phyloP scores from a whole-genome alignment of 2,113 vertebrate genomes.

The Oriolus oriolus region DNA sequence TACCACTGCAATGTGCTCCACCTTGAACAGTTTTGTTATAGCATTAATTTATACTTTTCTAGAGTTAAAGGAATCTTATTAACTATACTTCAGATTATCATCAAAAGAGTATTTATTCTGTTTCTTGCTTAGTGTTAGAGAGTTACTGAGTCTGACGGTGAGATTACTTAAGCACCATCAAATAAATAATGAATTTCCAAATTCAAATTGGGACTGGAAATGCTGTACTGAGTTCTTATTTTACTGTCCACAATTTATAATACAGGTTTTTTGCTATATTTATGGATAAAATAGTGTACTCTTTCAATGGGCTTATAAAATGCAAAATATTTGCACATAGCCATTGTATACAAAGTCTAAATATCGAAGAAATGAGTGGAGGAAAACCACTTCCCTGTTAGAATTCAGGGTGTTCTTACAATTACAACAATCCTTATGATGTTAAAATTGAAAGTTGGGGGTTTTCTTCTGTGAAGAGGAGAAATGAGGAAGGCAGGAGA shows the following conservation, averaged over 20 bases:
- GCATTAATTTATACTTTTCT: not conserved
- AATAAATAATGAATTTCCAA: not conserved
- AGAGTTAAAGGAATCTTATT: not conserved
- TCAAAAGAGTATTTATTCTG: not conserved
- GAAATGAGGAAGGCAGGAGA: not conserved
- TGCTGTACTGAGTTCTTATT: not conserved
- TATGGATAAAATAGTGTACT: not conserved
- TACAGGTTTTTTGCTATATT: not conserved
- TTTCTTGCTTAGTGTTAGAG: not conserved
- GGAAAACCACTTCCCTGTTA: not conserved
- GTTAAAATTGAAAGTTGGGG: not conserved
- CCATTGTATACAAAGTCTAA: not conserved
- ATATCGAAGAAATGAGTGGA: not conserved
- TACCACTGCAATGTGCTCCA: not conserved
- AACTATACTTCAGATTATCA: not conserved
- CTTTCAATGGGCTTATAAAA: not conserved
- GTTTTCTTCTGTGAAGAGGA: not conserved
- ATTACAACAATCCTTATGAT: not conserved
- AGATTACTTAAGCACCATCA: not conserved
- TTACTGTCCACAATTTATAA: not conserved
- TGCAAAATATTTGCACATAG: not conserved
- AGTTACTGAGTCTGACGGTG: not conserved
- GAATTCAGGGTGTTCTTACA: not conserved
- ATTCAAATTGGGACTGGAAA: not conserved
- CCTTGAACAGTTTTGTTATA: not conserved